Evolutionary conservation across 1,140 invertebrate species (phyloP), one percentile per base, ranked within the genome.

Genomic region (Spodoptera litura): DNA sequence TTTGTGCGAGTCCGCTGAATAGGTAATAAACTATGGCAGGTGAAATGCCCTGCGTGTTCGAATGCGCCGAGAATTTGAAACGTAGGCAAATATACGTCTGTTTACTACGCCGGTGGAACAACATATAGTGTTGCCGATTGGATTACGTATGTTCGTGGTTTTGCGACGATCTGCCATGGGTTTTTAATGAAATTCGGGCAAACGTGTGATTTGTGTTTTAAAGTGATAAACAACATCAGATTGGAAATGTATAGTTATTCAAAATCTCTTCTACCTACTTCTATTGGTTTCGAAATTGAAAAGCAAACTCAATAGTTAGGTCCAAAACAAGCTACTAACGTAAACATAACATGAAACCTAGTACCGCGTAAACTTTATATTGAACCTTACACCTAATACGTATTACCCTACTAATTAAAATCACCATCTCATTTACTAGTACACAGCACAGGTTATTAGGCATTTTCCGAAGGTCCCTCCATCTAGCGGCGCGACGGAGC

Each of bases 1-100:
- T 94, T 94, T 94, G 93, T 92, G 89, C 91, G 91, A 91, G 89
- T 89, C 87, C 88, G 91, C 86, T 94, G 93, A 94, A 94, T 94
- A 93, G 93, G 90, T 93, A 91, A 94, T 94, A 94, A 93, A 92
- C 91, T 90, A 89, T 91, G 88, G 88, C 91, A 92, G 90, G 89
- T 93, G 90, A 91, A 94, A 91, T 84, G 88, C 86, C 88, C 82
- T 85, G 84, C 84, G 85, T 79, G 81, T 86, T 85, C 82, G 86
- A 85, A 89, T 87, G 89, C 85, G 86, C 81, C 58, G 79, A 76
- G 90, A 92, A 91, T 93, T 90, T 84, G 85, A 91, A 93, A 88
- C 84, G 84, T 87, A 88, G 80, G 85, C 87, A 91, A 92, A 93
- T 87, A 89, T 79, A 81, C 80, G 82, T 78, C 78, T 79, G 77